Conservation (phyloP, 2,113 vertebrate genomes). For the Rhabdornis inornatus region DNA sequence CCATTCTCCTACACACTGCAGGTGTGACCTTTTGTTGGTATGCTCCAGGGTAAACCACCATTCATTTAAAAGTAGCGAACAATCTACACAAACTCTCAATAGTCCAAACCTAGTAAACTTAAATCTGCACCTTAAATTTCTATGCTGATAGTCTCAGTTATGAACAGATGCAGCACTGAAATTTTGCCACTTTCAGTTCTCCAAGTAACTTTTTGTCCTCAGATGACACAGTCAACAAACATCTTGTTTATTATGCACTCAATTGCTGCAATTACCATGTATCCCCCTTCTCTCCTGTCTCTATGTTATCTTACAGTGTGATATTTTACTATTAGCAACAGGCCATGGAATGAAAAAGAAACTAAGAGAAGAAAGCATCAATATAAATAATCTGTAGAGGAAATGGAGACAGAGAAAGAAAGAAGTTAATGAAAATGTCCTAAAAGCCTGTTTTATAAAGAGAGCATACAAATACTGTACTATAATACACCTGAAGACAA, state of each 20-base stretch:
- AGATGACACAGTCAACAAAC: neutral
- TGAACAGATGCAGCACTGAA: neutral
- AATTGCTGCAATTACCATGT: neutral
- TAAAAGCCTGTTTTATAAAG: slow-evolving; percentile 21
- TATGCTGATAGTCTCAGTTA: neutral
- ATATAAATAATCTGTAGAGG: neutral
- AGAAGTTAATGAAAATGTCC: slow-evolving; percentile 4
- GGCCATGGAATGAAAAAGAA: neutral
- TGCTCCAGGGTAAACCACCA: rapidly evolving
- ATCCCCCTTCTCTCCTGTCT: neutral
- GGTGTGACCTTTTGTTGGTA: neutral
- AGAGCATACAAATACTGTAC: neutral
- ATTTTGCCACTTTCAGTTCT: neutral
- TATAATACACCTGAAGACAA: slow-evolving; percentile 18
- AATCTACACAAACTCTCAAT: neutral
- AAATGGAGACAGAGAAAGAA: neutral
- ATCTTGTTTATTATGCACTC: neutral
- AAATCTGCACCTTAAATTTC: neutral
- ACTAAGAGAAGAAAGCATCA: slow-evolving; percentile 2
- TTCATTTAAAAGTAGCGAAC: neutral
- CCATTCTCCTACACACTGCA: neutral
- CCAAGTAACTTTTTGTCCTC: neutral
- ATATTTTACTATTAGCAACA: neutral
- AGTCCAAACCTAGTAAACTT: neutral
- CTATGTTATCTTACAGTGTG: neutral